Percentiles rank a stretch among this genome's conserved stretches.
These are phyloP conservation scores for Drosophila nr. perissopoda DNA, from an alignment of 2,888 invertebrate genomes.

Conservation along the genomic window DNA sequence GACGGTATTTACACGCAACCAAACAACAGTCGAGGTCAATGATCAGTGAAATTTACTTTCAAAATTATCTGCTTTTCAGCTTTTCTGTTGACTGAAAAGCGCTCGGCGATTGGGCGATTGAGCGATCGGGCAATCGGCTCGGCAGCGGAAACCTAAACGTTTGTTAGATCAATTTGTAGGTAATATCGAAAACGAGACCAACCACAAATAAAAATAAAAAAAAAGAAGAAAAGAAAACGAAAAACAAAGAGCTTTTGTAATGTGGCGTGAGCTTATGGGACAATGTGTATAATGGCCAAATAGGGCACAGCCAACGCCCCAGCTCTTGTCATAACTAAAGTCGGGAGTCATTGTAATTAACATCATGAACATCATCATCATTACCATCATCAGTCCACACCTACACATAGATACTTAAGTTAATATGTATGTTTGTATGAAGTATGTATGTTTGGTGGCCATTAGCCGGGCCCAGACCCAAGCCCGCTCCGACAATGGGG, in stretches of 20 bases:
- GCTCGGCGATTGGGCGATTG: slow-evolving; percentile 20
- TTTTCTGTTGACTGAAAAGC: slow-evolving; percentile 66
- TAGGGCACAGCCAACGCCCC: slow-evolving; percentile 60
- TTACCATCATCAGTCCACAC: slow-evolving; percentile 49
- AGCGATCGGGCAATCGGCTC: slow-evolving; percentile 2
- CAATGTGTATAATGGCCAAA: slow-evolving; percentile 30
- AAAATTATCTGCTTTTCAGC: slow-evolving; percentile 61
- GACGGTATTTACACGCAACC: slow-evolving; percentile 76
- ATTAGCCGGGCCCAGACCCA: slow-evolving; percentile 48
- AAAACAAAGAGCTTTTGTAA: slow-evolving; percentile 51
- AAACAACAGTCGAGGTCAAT: slow-evolving; percentile 71
- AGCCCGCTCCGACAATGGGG: slow-evolving; percentile 56
- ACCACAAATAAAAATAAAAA: neutral
- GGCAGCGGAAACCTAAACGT: slow-evolving; percentile 60
- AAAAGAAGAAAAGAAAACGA: slow-evolving; percentile 11
- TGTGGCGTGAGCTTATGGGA: slow-evolving; percentile 28
- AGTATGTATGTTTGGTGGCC: slow-evolving; percentile 22
- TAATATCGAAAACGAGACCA: slow-evolving; percentile 25
- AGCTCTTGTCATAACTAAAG: slow-evolving; percentile 40
- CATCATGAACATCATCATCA: slow-evolving; percentile 26
- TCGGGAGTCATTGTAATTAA: slow-evolving; percentile 40
- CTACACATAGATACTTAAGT: slow-evolving; percentile 32
- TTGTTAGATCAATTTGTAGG: slow-evolving; percentile 62
- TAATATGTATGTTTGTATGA: neutral
- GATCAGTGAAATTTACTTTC: slow-evolving; percentile 82